phyloP scores from a whole-genome alignment of 2,797 vertebrate species.

The Enteromius viviparus region DNA sequence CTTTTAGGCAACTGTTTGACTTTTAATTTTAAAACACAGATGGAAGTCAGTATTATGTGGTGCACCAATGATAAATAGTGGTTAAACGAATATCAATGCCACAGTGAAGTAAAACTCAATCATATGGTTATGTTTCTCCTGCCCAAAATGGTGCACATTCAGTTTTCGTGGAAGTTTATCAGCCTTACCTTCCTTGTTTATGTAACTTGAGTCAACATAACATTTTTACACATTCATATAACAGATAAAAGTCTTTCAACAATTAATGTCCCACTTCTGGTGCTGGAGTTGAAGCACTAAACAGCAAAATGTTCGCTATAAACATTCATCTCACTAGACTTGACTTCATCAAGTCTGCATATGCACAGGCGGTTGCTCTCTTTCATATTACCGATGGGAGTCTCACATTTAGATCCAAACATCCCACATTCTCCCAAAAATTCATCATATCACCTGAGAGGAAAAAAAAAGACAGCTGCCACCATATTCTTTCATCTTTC shows the following conservation, averaged over 20 bases:
- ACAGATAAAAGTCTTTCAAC: not conserved
- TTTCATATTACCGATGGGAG: not conserved
- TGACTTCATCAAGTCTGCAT: not conserved
- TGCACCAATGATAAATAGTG: constrained; percentile 34
- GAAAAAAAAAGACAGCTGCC: constrained; percentile 32
- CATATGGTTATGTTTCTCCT: not conserved
- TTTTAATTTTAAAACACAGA: not conserved
- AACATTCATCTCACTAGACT: not conserved
- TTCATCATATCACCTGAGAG: constrained; percentile 36
- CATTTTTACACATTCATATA: not conserved
- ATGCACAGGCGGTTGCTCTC: not conserved
- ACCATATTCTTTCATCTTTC: constrained; percentile 19
- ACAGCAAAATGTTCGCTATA: not conserved
- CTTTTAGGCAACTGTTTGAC: not conserved
- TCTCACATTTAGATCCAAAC: constrained; percentile 13
- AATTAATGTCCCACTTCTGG: not conserved
- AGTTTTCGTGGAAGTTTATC: not conserved
- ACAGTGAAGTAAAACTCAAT: constrained; percentile 1
- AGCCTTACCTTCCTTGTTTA: not conserved
- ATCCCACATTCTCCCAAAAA: not conserved
- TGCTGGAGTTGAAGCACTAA: not conserved
- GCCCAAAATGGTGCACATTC: not conserved
- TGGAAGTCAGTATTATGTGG: constrained; percentile 13
- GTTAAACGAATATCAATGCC: not conserved
- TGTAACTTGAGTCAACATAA: not conserved